Conservation (phyloP, 1,140 invertebrate species). For the Saccostrea cuccullata region DNA sequence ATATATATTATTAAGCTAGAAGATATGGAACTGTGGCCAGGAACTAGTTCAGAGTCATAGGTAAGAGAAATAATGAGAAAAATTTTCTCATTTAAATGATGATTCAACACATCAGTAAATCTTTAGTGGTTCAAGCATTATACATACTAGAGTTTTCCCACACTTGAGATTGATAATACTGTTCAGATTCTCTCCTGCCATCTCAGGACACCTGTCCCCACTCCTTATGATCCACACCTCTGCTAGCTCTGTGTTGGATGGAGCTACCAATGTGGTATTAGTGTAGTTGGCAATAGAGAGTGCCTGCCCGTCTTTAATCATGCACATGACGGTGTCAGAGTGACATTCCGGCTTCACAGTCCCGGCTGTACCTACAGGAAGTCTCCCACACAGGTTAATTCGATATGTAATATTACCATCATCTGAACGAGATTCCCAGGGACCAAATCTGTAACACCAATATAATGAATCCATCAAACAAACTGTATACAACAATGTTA, state of each 20-base stretch:
- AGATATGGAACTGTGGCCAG: too few relatives aligned
- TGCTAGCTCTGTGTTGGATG: slow-evolving; percentile 48
- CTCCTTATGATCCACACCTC: slow-evolving; percentile 60
- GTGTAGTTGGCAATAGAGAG: slow-evolving; percentile 59
- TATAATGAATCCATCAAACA: background rate
- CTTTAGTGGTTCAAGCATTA: too few relatives aligned
- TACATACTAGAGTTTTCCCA: slow-evolving; percentile 69
- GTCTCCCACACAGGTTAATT: slow-evolving; percentile 63
- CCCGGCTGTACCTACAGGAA: slow-evolving; percentile 31
- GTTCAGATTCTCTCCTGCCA: slow-evolving; percentile 50
- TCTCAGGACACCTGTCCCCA: slow-evolving; percentile 62
- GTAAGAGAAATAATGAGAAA: too few relatives aligned
- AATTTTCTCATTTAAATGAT: too few relatives aligned
- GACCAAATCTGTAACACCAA: slow-evolving; percentile 60
- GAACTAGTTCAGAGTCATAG: too few relatives aligned
- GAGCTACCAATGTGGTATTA: slow-evolving; percentile 9
- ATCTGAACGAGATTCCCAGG: slow-evolving; percentile 57
- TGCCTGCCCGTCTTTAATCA: slow-evolving; percentile 47
- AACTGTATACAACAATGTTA: too few relatives aligned
- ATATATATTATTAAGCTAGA: too few relatives aligned
- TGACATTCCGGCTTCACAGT: slow-evolving; percentile 52
- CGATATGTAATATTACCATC: slow-evolving; percentile 61
- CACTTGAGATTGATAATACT: slow-evolving; percentile 72
- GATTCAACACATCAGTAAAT: too few relatives aligned
- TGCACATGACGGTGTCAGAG: slow-evolving; percentile 58